phyloP scores from a whole-genome alignment of 2,113 vertebrate genomes.

The Vombatus ursinus region DNA sequence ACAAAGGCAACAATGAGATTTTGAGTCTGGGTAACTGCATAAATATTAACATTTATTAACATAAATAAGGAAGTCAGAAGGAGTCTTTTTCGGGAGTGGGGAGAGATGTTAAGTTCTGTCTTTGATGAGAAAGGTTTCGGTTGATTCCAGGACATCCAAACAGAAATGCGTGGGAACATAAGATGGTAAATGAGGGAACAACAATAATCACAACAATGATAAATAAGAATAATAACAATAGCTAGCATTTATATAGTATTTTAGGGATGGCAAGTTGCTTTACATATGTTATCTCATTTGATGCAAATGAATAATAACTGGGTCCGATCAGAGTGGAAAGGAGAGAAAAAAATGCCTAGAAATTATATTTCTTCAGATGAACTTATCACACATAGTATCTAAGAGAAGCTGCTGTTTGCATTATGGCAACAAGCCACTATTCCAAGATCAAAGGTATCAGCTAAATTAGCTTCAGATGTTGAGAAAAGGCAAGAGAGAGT shows the following conservation, averaged over 20 bases:
- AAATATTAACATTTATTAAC: no score
- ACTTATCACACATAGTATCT: not conserved
- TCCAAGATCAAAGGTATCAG: not conserved
- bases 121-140: not conserved
- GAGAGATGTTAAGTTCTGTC: not conserved
- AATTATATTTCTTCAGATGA: not conserved
- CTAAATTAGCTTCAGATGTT: not conserved
- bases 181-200: not conserved
- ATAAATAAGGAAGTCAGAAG: not conserved
- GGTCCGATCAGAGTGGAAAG: not conserved
- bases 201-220: not conserved
- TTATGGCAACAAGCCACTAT: not conserved
- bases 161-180: not conserved
- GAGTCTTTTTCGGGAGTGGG: not conserved
- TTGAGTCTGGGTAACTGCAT: not conserved
- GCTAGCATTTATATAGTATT: not conserved
- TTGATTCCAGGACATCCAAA: not conserved
- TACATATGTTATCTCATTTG: not conserved
- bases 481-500: not conserved
- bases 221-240: not conserved
- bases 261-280: not conserved
- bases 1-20: not conserved
- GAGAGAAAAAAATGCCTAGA: not conserved
- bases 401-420: not conserved
- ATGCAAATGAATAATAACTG: not conserved